A percentile compares a stretch with the other conserved stretches of the same genome.
These are phyloP conservation scores for Nomia melanderi DNA, from an alignment of 1,140 invertebrate species.

Conservation along the genomic window DNA sequence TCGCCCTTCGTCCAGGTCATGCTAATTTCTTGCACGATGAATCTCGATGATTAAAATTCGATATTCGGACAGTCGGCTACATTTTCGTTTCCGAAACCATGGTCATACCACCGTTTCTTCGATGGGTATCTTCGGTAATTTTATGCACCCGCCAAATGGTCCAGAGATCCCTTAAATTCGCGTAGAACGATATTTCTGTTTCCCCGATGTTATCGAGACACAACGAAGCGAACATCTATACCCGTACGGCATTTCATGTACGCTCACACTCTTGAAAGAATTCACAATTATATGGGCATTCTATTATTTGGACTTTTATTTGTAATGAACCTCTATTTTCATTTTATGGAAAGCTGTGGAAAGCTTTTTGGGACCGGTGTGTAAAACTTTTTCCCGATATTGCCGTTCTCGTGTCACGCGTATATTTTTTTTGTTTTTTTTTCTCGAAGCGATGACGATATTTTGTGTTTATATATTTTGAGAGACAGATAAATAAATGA, in stretches of 20 bases:
- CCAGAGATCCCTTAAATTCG: not conserved
- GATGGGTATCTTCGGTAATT: not conserved
- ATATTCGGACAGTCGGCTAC: constrained; percentile 21
- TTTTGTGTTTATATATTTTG: not conserved
- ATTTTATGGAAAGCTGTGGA: not conserved
- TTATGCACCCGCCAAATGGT: not conserved
- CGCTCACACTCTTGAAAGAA: not conserved
- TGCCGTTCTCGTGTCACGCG: not conserved
- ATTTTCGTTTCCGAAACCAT: not conserved
- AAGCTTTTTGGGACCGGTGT: not conserved
- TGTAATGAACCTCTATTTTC: not conserved
- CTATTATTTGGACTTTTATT: not conserved
- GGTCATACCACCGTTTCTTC: too few species aligned
- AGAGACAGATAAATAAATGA: not conserved
- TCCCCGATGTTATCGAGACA: not conserved
- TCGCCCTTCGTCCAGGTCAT: constrained; percentile 62
- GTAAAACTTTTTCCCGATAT: not conserved
- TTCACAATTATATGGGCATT: not conserved
- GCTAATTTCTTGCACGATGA: constrained; percentile 72
- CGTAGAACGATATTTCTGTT: not conserved
- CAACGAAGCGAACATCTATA: not conserved
- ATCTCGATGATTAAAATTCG: constrained; percentile 65
- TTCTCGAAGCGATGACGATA: not conserved
- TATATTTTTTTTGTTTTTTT: not conserved
- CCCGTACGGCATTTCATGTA: too few species aligned